A percentile compares a stretch with the other conserved stretches of the same genome.
Conservation (phyloP, 2,113 vertebrate species). For the Trichechus manatus region DNA sequence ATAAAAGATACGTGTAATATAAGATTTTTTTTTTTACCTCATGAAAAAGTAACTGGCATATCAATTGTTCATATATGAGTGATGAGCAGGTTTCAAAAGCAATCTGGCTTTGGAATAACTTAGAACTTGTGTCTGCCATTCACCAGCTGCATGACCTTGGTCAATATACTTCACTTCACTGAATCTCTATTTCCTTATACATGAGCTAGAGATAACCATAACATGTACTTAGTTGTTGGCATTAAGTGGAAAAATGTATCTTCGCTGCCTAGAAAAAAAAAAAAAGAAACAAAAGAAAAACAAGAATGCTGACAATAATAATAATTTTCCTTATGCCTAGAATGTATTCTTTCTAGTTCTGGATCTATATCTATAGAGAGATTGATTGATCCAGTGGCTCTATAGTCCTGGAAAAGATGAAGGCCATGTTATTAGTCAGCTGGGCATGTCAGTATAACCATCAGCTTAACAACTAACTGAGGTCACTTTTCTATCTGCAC, state of each 20-base stretch:
- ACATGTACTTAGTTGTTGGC: not conserved
- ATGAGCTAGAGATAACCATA: not conserved
- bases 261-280: not conserved
- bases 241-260: not conserved
- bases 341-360: not conserved
- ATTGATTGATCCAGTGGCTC: not conserved
- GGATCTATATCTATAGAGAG: not conserved
- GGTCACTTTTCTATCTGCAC: constrained; percentile 61
- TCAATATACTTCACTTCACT: not conserved
- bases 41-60: not conserved
- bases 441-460: not conserved
- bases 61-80: not conserved
- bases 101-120: not conserved
- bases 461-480: constrained; percentile 15
- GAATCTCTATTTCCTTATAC: not conserved
- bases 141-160: not conserved
- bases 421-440: not conserved
- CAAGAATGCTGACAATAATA: not conserved
- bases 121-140: not conserved
- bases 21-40: not conserved
- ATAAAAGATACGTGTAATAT: not conserved
- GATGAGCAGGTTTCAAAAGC: not conserved
- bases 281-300: not conserved
- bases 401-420: not conserved
- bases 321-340: not conserved